Percentiles rank a stretch among this genome's conserved stretches.
These are phyloP conservation scores for Tillus elongatus DNA, from an alignment of 2,888 invertebrate species.

Conservation along the genomic window DNA sequence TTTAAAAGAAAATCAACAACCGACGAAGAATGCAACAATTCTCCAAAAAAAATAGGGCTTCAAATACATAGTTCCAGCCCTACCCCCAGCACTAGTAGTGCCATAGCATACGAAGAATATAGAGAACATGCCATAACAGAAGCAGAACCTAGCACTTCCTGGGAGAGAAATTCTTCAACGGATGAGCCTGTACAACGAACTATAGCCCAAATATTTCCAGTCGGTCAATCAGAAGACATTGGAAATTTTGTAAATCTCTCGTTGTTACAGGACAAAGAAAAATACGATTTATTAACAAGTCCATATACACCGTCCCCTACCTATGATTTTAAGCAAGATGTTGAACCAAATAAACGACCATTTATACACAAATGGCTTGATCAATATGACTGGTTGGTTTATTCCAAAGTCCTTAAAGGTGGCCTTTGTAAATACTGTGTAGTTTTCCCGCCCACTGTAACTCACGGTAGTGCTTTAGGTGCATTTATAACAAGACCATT, in stretches of 20 bases:
- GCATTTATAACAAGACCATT: constrained; percentile 8
- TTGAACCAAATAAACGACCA: constrained; percentile 5
- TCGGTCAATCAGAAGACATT: neutral
- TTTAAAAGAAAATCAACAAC: constrained; percentile 6
- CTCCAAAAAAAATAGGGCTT: constrained; percentile 8
- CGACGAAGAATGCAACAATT: constrained; percentile 5
- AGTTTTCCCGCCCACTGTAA: constrained; percentile 1
- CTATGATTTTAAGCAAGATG: constrained; percentile 7
- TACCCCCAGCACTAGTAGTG: constrained; percentile 7
- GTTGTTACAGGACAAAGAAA: constrained; percentile 4
- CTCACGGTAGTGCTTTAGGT: constrained; percentile 2
- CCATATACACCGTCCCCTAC: neutral
- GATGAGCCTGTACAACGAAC: too few relatives aligned
- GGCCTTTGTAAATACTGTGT: constrained; percentile 4
- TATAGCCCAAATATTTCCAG: neutral
- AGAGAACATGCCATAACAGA: too few relatives aligned
- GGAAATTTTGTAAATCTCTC: constrained; percentile 5
- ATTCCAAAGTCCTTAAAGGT: constrained; percentile 4
- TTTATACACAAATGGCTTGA: constrained; percentile 6
- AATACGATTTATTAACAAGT: neutral
- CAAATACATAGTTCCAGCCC: constrained; percentile 2
- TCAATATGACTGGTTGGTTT: constrained; percentile 5
- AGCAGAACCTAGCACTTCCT: constrained; percentile 7
- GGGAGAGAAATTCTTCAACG: constrained; percentile 6
- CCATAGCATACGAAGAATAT: constrained; percentile 5